A percentile compares a stretch with the other conserved stretches of the same genome.
phyloP scores from a whole-genome alignment of 2,888 invertebrate genomes.

The Oxycera nigricornis region DNA sequence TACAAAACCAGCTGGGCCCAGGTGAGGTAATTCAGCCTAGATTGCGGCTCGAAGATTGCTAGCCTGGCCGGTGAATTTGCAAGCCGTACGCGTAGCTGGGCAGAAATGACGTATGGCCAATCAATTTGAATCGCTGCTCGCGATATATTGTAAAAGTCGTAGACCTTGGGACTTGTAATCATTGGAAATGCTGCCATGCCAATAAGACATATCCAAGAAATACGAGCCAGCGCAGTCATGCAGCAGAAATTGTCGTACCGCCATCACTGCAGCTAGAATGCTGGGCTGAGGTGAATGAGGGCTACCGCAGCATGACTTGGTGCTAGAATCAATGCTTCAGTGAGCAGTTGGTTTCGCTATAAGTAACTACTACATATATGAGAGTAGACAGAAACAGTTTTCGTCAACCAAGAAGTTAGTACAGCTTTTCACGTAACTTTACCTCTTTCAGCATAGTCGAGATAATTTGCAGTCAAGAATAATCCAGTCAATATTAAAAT shows the following conservation, averaged over 20 bases:
- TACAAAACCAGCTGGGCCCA: constrained; percentile 12
- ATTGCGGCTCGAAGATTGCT: background rate
- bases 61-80: background rate
- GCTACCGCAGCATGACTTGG: background rate
- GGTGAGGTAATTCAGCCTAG: background rate
- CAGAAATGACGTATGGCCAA: constrained; percentile 17
- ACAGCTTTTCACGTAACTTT: too few relatives aligned
- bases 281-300: background rate
- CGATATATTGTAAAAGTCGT: constrained; percentile 46
- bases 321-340: background rate
- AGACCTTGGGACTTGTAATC: constrained; percentile 46
- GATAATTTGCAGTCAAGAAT: too few relatives aligned
- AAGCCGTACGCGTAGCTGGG: background rate
- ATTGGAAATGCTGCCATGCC: constrained; percentile 41
- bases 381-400: too few relatives aligned
- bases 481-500: too few relatives aligned
- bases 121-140: constrained; percentile 20
- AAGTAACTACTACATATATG: too few relatives aligned
- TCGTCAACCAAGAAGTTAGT: too few relatives aligned
- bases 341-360: background rate
- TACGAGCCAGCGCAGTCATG: constrained; percentile 1
- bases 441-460: too few relatives aligned
- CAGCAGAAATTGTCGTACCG: background rate
- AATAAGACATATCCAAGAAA: constrained; percentile 12
- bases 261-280: background rate